phyloP scores from a whole-genome alignment of 2,113 vertebrate genomes.

The Poecilia latipinna region DNA sequence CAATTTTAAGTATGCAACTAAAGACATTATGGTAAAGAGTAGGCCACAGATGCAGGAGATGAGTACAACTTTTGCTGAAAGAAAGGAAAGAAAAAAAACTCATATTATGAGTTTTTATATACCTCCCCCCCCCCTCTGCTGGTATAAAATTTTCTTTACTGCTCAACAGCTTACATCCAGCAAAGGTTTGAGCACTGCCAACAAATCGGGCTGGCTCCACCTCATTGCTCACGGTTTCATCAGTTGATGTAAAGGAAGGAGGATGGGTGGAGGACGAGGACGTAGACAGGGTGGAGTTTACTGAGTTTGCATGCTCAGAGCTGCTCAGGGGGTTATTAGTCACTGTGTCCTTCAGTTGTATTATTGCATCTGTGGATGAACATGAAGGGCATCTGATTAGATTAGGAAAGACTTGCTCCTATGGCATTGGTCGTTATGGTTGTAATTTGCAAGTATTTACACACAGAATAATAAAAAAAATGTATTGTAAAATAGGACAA shows the following conservation, averaged over 20 bases:
- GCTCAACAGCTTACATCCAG: slow-evolving; percentile 52
- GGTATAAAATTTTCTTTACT: neutral
- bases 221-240: neutral
- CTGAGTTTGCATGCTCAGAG: neutral
- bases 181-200: slow-evolving; percentile 20
- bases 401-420: neutral
- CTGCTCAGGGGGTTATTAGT: slow-evolving; percentile 25
- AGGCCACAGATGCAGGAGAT: slow-evolving; percentile 82
- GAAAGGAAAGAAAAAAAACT: slow-evolving; percentile 8
- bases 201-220: slow-evolving; percentile 24
- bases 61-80: slow-evolving; percentile 78
- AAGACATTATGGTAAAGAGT: slow-evolving; percentile 74
- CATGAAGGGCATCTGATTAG: slow-evolving; percentile 5
- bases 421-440: too few relatives aligned
- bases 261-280: slow-evolving; percentile 13
- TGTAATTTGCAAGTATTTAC: too few relatives aligned
- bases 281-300: neutral
- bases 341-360: slow-evolving; percentile 50
- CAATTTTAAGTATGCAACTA: slow-evolving; percentile 84
- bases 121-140: neutral
- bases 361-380: slow-evolving; percentile 50
- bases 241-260: slow-evolving; percentile 5
- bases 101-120: neutral
- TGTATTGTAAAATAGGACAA: too few relatives aligned
- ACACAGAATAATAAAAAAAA: too few relatives aligned